Evolutionary conservation across 2,113 vertebrate species (phyloP), one percentile per base, ranked within the genome.

Genomic region (Albula glossodonta): DNA sequence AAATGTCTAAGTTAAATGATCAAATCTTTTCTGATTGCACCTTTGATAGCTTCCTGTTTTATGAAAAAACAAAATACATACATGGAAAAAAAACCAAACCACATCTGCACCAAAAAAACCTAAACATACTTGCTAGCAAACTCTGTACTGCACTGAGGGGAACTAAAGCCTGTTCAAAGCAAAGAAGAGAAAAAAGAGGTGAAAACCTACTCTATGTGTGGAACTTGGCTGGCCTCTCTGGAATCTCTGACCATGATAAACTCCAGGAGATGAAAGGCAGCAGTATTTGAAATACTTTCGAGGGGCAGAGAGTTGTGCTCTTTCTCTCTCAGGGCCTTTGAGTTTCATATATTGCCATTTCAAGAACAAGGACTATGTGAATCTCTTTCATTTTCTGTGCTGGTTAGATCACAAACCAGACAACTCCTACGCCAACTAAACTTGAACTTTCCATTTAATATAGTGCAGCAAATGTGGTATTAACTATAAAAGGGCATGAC

Each of bases 211-310:
- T 8, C n/a, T 74, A 7, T 9, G 2, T 8, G 25, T 4, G 70
- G n/a, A 74, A 2, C 70, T 74, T 74, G 70, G 70, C 70, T 74
- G 70, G 70, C n/a, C 70, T 74, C 70, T 22, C 70, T 74, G 70
- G n/a, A 74, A 31, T 74, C 70, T 74, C 70, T 74, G 70, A 74
- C n/a, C 70, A 31, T 31, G 22, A 74, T 74, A 6, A 66, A 74
- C 70, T 74, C 5, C 10, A 9, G 22, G 22, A 74, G 70, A n/a
- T 74, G n/a, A 74, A 74, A 74, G n/a, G 70, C 70, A 17, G 70
- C n/a, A 9, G n/a, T 74, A n/a, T 74, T 31, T 13, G n/a, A 74
- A 70, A 74, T 10, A 13, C 31, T 31, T 74, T 74, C 70, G n/a
- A 25, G 70, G 70, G 70, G 70, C 15, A 31, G 5, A n/a, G 70